Conservation (phyloP, 2,113 vertebrate genomes). For the Plecturocebus donacophilus region DNA sequence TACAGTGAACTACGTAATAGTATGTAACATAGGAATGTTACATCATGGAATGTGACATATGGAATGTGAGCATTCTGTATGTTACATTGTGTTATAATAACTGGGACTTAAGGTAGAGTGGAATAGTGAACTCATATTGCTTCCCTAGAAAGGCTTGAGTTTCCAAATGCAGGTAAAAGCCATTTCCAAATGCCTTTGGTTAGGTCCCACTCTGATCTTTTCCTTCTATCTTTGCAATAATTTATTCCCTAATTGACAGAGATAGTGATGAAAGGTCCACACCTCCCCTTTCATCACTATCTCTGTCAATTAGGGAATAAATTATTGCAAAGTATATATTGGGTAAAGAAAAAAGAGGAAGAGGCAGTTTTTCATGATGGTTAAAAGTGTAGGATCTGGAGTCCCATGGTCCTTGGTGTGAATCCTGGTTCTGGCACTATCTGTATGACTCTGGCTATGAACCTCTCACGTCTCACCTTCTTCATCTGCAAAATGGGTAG, state of each 20-base stretch:
- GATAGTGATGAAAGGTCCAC: too few relatives aligned
- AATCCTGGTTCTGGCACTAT: background rate
- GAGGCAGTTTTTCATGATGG: background rate
- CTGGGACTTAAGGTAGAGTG: background rate
- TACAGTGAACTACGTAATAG: too few relatives aligned
- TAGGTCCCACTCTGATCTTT: background rate
- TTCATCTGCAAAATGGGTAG: background rate
- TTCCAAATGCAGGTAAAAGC: background rate
- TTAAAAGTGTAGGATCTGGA: background rate
- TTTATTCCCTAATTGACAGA: too few relatives aligned
- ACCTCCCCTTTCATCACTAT: too few relatives aligned
- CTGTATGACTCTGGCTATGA: background rate
- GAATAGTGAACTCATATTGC: background rate
- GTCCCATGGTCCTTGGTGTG: background rate
- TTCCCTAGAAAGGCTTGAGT: background rate
- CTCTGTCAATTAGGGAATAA: background rate
- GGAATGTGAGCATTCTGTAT: background rate
- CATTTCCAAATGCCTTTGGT: background rate
- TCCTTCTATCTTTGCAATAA: background rate
- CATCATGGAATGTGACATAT: too few relatives aligned
- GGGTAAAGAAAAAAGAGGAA: background rate
- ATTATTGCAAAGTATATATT: background rate
- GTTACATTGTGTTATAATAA: background rate
- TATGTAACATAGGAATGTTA: too few relatives aligned
- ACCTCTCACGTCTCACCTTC: background rate